Evolutionary conservation across 2,113 vertebrate genomes (phyloP).

Genomic region (Dasyornis broadbenti): DNA sequence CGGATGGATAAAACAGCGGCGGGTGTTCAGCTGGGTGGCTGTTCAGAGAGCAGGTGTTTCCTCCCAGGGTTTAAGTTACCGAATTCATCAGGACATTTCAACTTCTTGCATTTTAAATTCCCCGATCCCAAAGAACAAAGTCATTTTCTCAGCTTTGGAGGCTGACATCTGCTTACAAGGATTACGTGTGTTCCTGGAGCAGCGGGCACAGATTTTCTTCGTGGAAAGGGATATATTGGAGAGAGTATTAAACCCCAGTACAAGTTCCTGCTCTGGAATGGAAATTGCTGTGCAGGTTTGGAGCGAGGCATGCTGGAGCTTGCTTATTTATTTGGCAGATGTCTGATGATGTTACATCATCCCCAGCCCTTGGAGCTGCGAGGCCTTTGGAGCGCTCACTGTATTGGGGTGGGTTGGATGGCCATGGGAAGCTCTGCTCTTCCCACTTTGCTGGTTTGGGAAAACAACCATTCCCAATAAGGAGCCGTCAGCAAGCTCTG

Average conservation of each 20-base stretch:
- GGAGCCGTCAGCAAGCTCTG: not conserved
- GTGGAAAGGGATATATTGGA: not conserved
- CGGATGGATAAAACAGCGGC: not conserved
- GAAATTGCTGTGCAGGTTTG: conserved; percentile 3
- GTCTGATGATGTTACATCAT: not conserved
- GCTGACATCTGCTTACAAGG: conserved; percentile 46
- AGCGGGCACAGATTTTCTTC: not conserved
- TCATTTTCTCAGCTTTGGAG: conserved; percentile 53
- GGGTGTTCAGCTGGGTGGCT: not conserved
- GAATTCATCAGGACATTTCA: conserved; percentile 19
- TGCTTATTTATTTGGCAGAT: conserved; percentile 26
- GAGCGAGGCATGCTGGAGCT: not conserved
- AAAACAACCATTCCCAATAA: not conserved
- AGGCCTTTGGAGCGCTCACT: not conserved
- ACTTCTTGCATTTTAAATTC: conserved; percentile 6
- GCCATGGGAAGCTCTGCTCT: not conserved
- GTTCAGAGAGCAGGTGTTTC: conserved; percentile 62
- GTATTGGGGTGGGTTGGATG: not conserved
- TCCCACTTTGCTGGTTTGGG: not conserved
- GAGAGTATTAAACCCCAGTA: not conserved
- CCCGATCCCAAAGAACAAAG: conserved; percentile 50
- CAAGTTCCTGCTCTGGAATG: not conserved
- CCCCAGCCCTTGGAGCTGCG: not conserved
- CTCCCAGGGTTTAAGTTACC: conserved; percentile 2
- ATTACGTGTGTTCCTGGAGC: conserved; percentile 54